Percentiles rank a stretch among this genome's conserved stretches.
These are phyloP conservation scores for Xylota sylvarum DNA, from an alignment of 2,888 invertebrate genomes.

Conservation along the genomic window DNA sequence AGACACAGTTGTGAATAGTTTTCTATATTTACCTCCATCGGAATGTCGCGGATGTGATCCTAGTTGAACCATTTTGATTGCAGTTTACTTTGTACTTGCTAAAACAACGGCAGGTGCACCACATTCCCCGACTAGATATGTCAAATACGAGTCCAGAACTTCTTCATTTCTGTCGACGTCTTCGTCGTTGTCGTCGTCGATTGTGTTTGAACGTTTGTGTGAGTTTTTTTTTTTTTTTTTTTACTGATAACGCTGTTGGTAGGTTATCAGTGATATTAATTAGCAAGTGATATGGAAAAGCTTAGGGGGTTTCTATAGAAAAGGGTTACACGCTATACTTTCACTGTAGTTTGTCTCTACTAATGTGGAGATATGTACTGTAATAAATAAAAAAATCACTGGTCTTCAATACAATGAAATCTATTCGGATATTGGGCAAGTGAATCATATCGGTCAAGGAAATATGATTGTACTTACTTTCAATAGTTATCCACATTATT, in stretches of 20 bases:
- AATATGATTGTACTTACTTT: not conserved
- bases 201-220: constrained; percentile 35
- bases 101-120: constrained; percentile 26
- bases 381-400: not conserved
- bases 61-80: constrained; percentile 61
- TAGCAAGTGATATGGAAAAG: constrained; percentile 55
- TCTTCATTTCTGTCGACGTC: constrained; percentile 77
- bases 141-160: constrained; percentile 70
- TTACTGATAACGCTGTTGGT: constrained; percentile 53
- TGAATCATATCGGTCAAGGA: not conserved
- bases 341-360: not conserved
- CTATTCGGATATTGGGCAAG: too few relatives aligned
- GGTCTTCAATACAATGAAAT: not conserved
- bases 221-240: constrained; percentile 27
- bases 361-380: not conserved
- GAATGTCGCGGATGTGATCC: constrained; percentile 46
- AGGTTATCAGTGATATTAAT: constrained; percentile 79
- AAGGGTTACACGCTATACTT: not conserved
- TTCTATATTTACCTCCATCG: constrained; percentile 35
- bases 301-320: constrained; percentile 44
- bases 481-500: not conserved
- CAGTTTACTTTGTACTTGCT: constrained; percentile 9
- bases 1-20: not conserved
- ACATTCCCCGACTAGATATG: constrained; percentile 71
- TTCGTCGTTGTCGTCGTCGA: constrained; percentile 59